A percentile compares a stretch with the other conserved stretches of the same genome.
phyloP scores from a whole-genome alignment of 1,140 invertebrate genomes.

The Pectinophora gossypiella region DNA sequence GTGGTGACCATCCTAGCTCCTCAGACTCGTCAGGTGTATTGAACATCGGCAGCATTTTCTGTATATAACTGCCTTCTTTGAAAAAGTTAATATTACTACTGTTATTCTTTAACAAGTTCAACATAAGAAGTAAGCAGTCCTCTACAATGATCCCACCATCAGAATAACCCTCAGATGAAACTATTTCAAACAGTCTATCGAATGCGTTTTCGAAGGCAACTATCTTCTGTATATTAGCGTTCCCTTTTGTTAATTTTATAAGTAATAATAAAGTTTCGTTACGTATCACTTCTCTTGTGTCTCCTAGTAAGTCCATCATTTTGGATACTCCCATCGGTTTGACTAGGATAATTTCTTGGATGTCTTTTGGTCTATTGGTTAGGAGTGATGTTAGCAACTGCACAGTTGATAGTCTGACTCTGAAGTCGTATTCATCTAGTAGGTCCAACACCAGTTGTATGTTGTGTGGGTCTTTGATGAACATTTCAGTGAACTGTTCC shows the following conservation, averaged over 20 bases:
- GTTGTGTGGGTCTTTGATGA: constrained; percentile 94
- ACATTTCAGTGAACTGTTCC: constrained; percentile 98
- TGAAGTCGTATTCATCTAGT: constrained; percentile 97
- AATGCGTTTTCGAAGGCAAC: constrained; percentile 99
- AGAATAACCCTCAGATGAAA: constrained; percentile 92
- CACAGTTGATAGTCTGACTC: constrained; percentile 90
- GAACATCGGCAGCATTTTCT: constrained; percentile 92
- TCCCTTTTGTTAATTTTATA: constrained; percentile 94
- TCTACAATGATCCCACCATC: constrained; percentile 99
- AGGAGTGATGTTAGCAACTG: constrained; percentile 90
- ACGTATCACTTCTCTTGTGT: constrained; percentile 95
- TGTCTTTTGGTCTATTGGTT: constrained; percentile 89
- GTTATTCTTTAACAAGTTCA: constrained; percentile 96
- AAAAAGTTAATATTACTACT: constrained; percentile 99
- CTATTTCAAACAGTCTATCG: constrained; percentile 95
- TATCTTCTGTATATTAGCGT: constrained; percentile 99
- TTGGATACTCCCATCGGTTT: constrained; percentile 98
- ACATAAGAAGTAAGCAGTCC: constrained; percentile 96
- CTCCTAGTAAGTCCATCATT: constrained; percentile 96
- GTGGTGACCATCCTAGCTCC: constrained; percentile 91
- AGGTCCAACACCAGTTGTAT: constrained; percentile 89
- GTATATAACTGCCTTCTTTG: constrained; percentile 97
- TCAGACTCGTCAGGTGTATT: constrained; percentile 82
- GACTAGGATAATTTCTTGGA: constrained; percentile 96
- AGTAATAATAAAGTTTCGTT: constrained; percentile 97